phyloP scores from a whole-genome alignment of 1,140 invertebrate species.

The Ladona fulva region DNA sequence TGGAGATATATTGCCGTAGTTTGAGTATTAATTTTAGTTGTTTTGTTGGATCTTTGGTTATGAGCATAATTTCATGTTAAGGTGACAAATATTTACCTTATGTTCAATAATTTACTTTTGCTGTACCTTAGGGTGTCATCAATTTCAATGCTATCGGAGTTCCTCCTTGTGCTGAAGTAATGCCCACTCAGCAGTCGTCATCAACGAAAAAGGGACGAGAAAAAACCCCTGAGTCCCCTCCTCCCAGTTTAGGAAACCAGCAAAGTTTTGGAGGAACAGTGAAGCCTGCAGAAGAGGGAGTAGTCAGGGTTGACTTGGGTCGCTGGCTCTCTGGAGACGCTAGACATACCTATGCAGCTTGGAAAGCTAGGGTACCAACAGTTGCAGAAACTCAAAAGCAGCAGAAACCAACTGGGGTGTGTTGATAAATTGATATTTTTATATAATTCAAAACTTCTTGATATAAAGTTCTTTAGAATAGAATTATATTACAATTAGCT shows the following conservation, averaged over 20 bases:
- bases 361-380: conserved; percentile 50
- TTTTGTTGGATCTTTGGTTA: too few species aligned
- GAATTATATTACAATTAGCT: too few species aligned
- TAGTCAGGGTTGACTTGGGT: conserved; percentile 58
- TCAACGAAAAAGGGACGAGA: not conserved
- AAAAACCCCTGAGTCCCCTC: not conserved
- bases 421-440: conserved; percentile 18
- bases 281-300: conserved; percentile 33
- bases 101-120: too few species aligned
- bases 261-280: not conserved
- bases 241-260: not conserved
- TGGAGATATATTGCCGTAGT: too few species aligned
- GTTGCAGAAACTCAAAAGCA: conserved; percentile 31
- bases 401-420: conserved; percentile 34
- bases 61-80: too few species aligned
- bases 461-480: too few species aligned
- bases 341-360: conserved; percentile 59
- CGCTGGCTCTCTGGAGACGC: conserved; percentile 68
- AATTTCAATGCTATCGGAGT: not conserved
- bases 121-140: not conserved
- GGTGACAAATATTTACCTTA: too few species aligned
- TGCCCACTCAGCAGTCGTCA: conserved; percentile 18
- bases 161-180: not conserved
- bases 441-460: too few species aligned
- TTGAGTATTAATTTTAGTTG: too few species aligned